Evolutionary conservation across 2,113 vertebrate genomes (phyloP), one percentile per base, ranked within the genome.

Genomic region (Pangasianodon gigas): DNA sequence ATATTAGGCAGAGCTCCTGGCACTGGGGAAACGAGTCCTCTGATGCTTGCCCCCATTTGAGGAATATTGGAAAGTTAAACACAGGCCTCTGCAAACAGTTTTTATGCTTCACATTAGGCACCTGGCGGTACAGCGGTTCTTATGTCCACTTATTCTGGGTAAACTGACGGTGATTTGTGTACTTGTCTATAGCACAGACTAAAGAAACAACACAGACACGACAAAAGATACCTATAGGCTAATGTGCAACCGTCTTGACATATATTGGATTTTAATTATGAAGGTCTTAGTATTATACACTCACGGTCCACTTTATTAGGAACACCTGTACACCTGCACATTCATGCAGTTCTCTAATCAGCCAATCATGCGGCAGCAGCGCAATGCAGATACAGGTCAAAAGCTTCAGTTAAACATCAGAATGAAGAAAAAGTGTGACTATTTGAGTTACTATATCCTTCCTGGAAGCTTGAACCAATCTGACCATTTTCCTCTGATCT

Each of bases 1-100:
- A 83, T 82, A 83, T 79, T 84, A 83, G 87, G 29, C 65, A 51
- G 89, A 54, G 91, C 92, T 86, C 75, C 88, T 89, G 90, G 90
- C 88, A 80, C 75, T 87, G 90, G 83, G 74, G 81, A 90, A 91
- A 90, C 89, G 11, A 89, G 56, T 90, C 83, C 52, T 44, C 67
- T 41, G 75, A 86, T 56, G 51, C 29, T 82, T 60, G 46, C 37
- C 89, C 51, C 52, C 37, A 37, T 41, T 74, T 74, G 14, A 69
- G 29, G 85, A 79, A 80, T 82, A n/a, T 44, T 69, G 46, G 62
- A 52, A 81, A 62, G 89, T 87, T 74, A 86, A 85, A 87, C 54
- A 52, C 16, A 83, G 29, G 1, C 16, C 24, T 71, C 56, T 62
- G 60, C 52, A 41, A 77, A 54, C n/a, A 84, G 58, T 81, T 86